Evolutionary conservation across 2,888 invertebrate genomes (phyloP).

Genomic region (Agrotis exclamationis): DNA sequence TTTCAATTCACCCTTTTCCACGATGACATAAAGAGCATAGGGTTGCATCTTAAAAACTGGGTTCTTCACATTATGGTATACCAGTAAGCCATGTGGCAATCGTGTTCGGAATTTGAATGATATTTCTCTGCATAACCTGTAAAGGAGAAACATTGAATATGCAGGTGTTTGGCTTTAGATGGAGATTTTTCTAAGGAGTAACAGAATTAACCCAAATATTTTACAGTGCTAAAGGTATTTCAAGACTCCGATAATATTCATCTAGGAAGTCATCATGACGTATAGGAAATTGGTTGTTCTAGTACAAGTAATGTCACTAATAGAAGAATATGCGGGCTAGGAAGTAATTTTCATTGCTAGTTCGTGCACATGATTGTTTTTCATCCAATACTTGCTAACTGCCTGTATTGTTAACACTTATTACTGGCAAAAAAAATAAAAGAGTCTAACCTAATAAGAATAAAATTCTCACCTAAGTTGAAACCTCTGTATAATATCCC

Average conservation of each 20-base stretch:
- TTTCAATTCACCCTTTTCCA: slow-evolving; percentile 97
- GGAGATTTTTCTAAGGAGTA: no score
- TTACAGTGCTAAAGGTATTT: no score
- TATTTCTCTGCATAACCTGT: slow-evolving; percentile 96
- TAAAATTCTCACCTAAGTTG: slow-evolving; percentile 93
- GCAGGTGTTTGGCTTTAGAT: not conserved
- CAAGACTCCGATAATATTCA: not conserved
- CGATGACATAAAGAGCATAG: slow-evolving; percentile 97
- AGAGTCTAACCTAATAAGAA: no score
- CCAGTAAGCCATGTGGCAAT: slow-evolving; percentile 96
- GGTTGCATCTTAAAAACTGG: slow-evolving; percentile 96
- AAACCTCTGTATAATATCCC: slow-evolving; percentile 97
- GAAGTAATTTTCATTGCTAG: not conserved
- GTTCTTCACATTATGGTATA: slow-evolving; percentile 97
- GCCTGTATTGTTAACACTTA: no score
- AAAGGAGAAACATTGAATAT: slow-evolving; percentile 61
- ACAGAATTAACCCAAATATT: no score
- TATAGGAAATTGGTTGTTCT: not conserved
- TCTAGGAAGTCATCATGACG: not conserved
- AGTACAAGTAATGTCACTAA: not conserved
- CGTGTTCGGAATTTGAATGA: slow-evolving; percentile 97
- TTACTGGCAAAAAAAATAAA: no score
- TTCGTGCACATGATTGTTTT: not conserved
- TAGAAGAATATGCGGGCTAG: slow-evolving; percentile 5
- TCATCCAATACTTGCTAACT: no score